Conservation (phyloP, 2,113 vertebrate species). For the Syngnathus typhle region DNA sequence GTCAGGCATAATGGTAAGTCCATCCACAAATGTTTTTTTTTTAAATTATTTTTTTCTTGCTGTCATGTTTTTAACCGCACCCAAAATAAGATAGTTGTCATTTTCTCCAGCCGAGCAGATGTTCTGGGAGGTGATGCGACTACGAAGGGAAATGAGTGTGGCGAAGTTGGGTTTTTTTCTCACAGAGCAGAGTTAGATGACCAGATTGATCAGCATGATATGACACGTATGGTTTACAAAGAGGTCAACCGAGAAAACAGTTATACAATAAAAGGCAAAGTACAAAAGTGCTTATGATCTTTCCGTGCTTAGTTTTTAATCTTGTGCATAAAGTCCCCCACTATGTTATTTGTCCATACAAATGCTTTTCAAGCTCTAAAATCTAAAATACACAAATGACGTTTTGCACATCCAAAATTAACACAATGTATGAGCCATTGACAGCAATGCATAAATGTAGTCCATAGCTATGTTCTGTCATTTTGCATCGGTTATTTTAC, state of each 20-base stretch:
- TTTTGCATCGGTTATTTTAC: conserved; percentile 32
- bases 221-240: conserved; percentile 12
- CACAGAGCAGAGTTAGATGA: conserved; percentile 73
- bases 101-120: conserved; percentile 82
- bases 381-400: conserved; percentile 31
- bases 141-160: conserved; percentile 89
- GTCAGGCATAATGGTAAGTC: conserved; percentile 91
- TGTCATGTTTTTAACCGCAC: not conserved
- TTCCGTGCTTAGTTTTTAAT: not conserved
- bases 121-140: conserved; percentile 92
- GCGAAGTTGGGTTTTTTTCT: conserved; percentile 89
- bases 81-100: not conserved
- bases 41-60: not conserved
- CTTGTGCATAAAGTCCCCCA: too few species aligned
- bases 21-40: not conserved
- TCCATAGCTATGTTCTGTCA: conserved; percentile 37
- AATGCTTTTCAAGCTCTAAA: conserved; percentile 1
- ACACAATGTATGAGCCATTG: conserved; percentile 45
- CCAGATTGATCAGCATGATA: not conserved
- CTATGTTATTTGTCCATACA: not conserved
- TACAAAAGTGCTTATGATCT: not conserved
- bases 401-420: conserved; percentile 32
- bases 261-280: not conserved
- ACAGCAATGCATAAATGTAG: conserved; percentile 43
- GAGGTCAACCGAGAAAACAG: conserved; percentile 26